Percentiles rank a stretch among this genome's conserved stretches.
Evolutionary conservation across 2,113 vertebrate genomes (phyloP).

Genomic region (Asarcornis scutulata): DNA sequence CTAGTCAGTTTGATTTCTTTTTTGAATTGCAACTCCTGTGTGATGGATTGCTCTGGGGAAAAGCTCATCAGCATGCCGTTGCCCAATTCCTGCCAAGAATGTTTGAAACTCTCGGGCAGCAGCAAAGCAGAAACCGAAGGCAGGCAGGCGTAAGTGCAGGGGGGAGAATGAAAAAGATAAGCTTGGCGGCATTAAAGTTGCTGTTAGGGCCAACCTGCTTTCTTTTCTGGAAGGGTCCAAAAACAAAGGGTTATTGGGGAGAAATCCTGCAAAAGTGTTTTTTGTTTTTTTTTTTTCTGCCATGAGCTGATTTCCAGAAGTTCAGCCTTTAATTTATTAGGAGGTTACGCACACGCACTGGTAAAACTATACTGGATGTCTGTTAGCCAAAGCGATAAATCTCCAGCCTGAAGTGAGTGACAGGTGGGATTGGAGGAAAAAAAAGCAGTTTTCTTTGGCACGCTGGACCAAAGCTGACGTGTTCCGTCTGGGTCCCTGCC

Average conservation of each 20-base stretch:
- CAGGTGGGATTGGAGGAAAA: not conserved
- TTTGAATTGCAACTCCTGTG: not conserved
- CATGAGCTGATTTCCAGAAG: not conserved
- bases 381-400: constrained; percentile 1
- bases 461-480: rapidly evolving
- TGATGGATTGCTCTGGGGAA: constrained; percentile 31
- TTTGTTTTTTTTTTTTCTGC: not conserved
- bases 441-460: not conserved
- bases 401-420: not conserved
- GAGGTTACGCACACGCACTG: not conserved
- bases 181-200: not conserved
- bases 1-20: not conserved
- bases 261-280: not conserved
- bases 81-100: constrained; percentile 29
- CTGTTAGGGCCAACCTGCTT: not conserved
- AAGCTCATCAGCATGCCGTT: constrained; percentile 16
- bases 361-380: not conserved
- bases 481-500: not conserved
- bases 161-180: not conserved
- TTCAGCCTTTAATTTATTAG: not conserved
- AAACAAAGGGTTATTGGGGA: not conserved
- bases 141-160: not conserved
- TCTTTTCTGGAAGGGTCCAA: not conserved
- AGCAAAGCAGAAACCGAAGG: not conserved
- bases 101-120: constrained; percentile 26